Base-by-base conservation (phyloP, 2,113 vertebrate genomes). In the Hydrochoerus hydrochaeris region DNA sequence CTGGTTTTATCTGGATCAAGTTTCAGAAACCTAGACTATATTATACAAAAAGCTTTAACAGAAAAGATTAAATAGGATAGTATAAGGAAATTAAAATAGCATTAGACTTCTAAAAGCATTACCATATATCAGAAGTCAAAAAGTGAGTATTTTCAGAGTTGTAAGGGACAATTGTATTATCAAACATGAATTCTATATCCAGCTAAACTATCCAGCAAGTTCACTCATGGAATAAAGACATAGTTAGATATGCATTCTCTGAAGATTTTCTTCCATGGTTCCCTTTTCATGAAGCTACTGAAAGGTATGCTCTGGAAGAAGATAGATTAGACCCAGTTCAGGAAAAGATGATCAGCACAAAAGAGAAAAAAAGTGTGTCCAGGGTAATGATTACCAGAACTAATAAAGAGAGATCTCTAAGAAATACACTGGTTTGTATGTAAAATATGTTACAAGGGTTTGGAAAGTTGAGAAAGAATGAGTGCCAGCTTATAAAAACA, bases 181-280 rank as follows among this genome's bases (percentile, higher is more conserved):
- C 38, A 52, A 97, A 60, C 90, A 75, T 67, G 11, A 87, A 46
- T 95, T 86, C 44, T 91, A 71, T 95, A 60, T 17, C 96, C 80
- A 95, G 65, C 87, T 89, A 82, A 97, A 93, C 87, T 95, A 85
- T 73, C 94, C 26, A 46, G 17, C 12, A 26, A 83, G 11, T n/a
- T 17, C 8, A 52, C 0, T 2, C 0, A 8, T 54, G 41, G 30
- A 85, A 63, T 35, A 71, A 60, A 80, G 52, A 49, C 12, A 14
- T 5, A 11, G 0, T n/a, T 12, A 46, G 3, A 32, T 10, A 3
- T 41, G 13, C 11, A 44, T 7, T 81, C 62, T 81, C 69, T 54
- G n/a, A 46, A 91, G 69, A n/a, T 77, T n/a, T 62, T 20, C 49
- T 57, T 73, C 52, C 17, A 0, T 14, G 41, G 3, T 17, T 38